A percentile compares a stretch with the other conserved stretches of the same genome.
Evolutionary conservation across 2,113 vertebrate genomes (phyloP).

Genomic region (Mastomys natalensis): DNA sequence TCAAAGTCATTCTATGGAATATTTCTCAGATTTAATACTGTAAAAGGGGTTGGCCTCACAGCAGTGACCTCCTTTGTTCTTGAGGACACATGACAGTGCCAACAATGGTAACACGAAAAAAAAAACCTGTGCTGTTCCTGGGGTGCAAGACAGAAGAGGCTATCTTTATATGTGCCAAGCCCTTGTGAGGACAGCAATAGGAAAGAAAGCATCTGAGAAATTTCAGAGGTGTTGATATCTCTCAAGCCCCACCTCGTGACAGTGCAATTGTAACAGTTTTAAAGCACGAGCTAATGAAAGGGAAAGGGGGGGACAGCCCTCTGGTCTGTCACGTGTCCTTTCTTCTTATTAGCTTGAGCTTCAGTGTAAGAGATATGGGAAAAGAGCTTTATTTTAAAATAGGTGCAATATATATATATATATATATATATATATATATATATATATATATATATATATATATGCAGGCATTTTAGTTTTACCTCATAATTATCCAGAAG

Average conservation of each 20-base stretch:
- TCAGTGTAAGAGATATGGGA: background rate
- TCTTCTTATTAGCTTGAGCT: background rate
- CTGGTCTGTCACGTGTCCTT: background rate
- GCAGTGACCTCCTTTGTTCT: background rate
- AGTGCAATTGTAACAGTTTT: background rate
- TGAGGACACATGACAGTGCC: background rate
- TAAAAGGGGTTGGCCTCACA: background rate
- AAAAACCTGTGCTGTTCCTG: conserved; percentile 48
- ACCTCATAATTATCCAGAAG: background rate
- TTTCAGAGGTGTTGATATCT: background rate
- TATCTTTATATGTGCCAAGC: conserved; percentile 51
- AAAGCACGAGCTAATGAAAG: background rate
- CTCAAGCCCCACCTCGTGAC: background rate
- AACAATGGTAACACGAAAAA: background rate
- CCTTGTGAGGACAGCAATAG: background rate
- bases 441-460: background rate
- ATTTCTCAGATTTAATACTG: conserved; percentile 32
- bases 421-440: too few relatives aligned
- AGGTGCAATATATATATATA: background rate
- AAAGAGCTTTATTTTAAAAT: background rate
- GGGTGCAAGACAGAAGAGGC: conserved; percentile 57
- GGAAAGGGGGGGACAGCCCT: background rate
- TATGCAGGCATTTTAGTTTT: background rate
- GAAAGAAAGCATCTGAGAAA: conserved; percentile 37
- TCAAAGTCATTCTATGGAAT: background rate